phyloP scores from a whole-genome alignment of 2,113 vertebrate genomes.

The Pollimyrus isidori region DNA sequence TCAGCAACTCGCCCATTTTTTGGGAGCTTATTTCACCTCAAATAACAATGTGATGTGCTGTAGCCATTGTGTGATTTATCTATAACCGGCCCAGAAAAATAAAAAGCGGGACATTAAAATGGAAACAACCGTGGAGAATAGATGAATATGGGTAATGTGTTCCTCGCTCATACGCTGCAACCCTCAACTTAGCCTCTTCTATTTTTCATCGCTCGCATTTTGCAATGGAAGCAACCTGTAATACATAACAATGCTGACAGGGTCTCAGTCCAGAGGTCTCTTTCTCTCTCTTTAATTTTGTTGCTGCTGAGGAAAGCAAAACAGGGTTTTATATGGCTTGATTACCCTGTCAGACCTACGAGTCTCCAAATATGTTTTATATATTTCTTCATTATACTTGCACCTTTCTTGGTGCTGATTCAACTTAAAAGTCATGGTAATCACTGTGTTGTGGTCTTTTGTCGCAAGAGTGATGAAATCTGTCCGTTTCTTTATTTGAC shows the following conservation, averaged over 20 bases:
- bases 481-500: neutral
- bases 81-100: neutral
- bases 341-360: neutral
- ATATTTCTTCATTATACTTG: neutral
- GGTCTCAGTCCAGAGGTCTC: neutral
- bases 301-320: conserved; percentile 16
- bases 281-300: neutral
- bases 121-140: neutral
- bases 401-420: neutral
- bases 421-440: conserved; percentile 2
- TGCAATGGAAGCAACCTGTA: conserved; percentile 1
- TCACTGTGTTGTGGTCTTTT: neutral
- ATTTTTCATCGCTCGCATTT: neutral
- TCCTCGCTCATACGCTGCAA: neutral
- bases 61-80: neutral
- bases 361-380: conserved; percentile 3
- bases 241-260: neutral
- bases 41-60: neutral
- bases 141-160: neutral
- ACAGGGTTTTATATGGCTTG: conserved; percentile 2
- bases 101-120: conserved; percentile 4
- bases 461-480: conserved; percentile 7
- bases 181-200: neutral
- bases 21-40: neutral
- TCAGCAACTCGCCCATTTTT: neutral